Evolutionary conservation across 2,113 vertebrate genomes (phyloP), one percentile per base, ranked within the genome.

Genomic region (Telmatochromis brachygnathus): DNA sequence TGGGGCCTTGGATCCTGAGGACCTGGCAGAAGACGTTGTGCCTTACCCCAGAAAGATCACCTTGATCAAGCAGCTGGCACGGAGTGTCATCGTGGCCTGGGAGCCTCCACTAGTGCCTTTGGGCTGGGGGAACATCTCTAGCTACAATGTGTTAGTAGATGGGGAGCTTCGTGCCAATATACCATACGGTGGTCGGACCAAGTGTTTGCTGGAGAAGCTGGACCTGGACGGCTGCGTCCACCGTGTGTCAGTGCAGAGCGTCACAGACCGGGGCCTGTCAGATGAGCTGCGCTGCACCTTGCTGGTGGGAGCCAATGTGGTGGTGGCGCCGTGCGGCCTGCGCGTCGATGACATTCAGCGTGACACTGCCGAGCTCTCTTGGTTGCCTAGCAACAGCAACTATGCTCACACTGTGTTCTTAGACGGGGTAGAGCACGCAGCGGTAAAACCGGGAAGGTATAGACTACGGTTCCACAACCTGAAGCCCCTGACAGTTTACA

Each of bases 21-120:
- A 98, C 93, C 92, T 97, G 21, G 97, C 97, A 89, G 98, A 98
- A 96, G 97, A 98, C 90, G 96, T 97, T n/a, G 98, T 99, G 97
- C 98, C 99, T 97, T 99, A 98, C 93, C 99, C 99, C 77, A 93
- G 98, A 75, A 98, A 95, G 96, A 99, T 99, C 93, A 98, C 96
- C 92, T 96, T 99, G 85, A 99, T 99, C 85, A 99, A 99, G 92
- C 98, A 99, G 93, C 97, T 99, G 82, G 98, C 98, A 95, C 98
- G 97, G 92, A 99, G 98, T 83, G 98, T 98, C 77, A 99, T 99
- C 56, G 97, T 99, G 95, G 98, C 98, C 94, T 99, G 99, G 99
- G 99, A 99, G 91, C 96, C 98, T 4, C 98, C 98, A 0, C 84
- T 96, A 2, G 96, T 98, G 95, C 98, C 98, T 47, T 97, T 97